Base-by-base conservation (phyloP, 2,797 vertebrate genomes). In the Cheirogaleus major region DNA sequence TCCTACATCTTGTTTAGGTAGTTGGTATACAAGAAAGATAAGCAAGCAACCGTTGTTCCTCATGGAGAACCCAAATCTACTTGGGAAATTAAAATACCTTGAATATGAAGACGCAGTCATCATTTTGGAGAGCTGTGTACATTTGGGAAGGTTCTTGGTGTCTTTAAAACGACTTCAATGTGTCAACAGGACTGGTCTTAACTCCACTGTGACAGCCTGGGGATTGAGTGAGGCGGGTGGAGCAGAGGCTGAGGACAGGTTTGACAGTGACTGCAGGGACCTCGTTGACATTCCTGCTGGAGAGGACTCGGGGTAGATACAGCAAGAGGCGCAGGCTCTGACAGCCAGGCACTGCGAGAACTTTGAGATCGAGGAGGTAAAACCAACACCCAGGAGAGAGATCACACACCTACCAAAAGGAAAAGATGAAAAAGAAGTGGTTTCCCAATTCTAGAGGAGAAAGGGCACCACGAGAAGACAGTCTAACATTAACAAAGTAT, bases 221-320 rank as follows among this genome's bases (percentile, higher is more conserved):
- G 10, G 12, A 38, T 20, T 7, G 38, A 32, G 7, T 32, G 3
- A 52, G 9, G 2, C 5, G n/a, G 38, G 7, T 17, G 38, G 7
- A 38, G 23, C 7, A 17, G 5, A 41, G 22, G 25, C 2, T 35
- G 22, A 25, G 91, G 45, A 43, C 17, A 12, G 48, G 13, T 38
- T 35, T 32, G 30, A 6, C 65, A 20, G 3, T 17, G 27, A 35
- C 22, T 23, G 3, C 9, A 41, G 63, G 18, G 15, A 15, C 18
- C 6, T 48, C 8, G 1, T 1, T 32, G 20, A 0, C 32, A 6
- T 14, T 72, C 0, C 0, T 25, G 23, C 25, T 2, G 45, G 17
- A 12, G 18, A 87, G n/a, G 27, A 30, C 22, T 52, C 59, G 14
- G 73, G 35, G 27, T 3, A 86, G 35, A 18, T 12, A 23, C 3